Conservation (phyloP, 1,140 invertebrate genomes). For the Zaprionus africanus region DNA sequence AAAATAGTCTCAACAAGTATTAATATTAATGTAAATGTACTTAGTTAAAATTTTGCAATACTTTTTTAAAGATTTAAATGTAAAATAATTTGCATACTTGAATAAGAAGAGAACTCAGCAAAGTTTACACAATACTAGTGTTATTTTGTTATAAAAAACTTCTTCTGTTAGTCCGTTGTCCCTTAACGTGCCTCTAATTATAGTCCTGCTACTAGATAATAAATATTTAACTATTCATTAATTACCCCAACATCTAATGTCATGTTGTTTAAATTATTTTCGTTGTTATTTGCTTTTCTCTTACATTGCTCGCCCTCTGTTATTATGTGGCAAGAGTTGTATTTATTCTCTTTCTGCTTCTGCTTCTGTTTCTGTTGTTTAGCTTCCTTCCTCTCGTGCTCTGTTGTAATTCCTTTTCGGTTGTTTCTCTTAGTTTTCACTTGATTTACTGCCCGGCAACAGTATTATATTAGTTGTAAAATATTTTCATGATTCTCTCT, state of each 20-base stretch:
- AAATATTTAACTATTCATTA: conserved; percentile 1
- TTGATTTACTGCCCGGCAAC: conserved; percentile 72
- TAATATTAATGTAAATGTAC: not conserved
- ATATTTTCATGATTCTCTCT: conserved; percentile 54
- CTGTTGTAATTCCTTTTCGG: conserved; percentile 3
- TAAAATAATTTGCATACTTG: no score
- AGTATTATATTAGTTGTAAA: conserved; percentile 76
- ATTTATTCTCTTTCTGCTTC: conserved; percentile 29
- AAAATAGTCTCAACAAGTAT: not conserved
- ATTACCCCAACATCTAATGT: conserved; percentile 56
- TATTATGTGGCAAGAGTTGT: conserved; percentile 1
- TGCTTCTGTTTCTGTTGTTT: conserved; percentile 32
- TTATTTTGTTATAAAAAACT: not conserved
- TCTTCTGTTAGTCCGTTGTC: not conserved
- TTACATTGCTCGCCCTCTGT: not conserved
- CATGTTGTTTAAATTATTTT: conserved; percentile 15
- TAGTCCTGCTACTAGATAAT: not conserved
- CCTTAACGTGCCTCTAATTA: not conserved
- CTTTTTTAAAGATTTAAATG: no score
- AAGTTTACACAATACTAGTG: no score
- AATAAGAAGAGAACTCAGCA: no score
- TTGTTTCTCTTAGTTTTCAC: conserved; percentile 56
- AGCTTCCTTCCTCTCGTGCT: conserved; percentile 10
- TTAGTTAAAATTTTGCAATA: no score
- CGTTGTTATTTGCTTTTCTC: not conserved